A percentile compares a stretch with the other conserved stretches of the same genome.
Evolutionary conservation across 2,797 vertebrate species (phyloP).

Genomic region (Poeciliopsis turneri): DNA sequence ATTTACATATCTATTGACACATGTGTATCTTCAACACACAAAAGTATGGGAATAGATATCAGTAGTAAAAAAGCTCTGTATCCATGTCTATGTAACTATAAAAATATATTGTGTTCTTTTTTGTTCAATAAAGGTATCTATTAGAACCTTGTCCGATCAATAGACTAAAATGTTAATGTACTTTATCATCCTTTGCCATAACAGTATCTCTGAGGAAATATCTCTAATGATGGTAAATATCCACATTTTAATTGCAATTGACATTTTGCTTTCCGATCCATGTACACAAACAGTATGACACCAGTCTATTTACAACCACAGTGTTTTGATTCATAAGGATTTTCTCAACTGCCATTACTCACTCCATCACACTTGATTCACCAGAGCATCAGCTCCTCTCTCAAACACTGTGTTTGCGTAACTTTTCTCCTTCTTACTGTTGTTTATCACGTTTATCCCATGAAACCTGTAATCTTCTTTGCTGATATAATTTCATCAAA

Average conservation of each 20-base stretch:
- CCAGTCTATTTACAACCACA: not conserved
- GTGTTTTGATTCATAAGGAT: not conserved
- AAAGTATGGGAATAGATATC: not conserved
- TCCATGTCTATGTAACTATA: not conserved
- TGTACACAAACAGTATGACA: not conserved
- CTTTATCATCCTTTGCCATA: not conserved
- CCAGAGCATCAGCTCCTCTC: not conserved
- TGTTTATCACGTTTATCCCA: conserved; percentile 15
- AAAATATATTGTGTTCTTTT: no score
- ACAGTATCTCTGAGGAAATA: not conserved
- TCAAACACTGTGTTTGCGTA: not conserved
- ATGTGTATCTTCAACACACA: not conserved
- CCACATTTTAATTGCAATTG: not conserved
- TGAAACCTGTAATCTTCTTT: not conserved
- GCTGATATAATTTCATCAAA: not conserved
- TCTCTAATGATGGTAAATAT: not conserved
- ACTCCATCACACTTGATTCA: not conserved
- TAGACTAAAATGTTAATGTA: not conserved
- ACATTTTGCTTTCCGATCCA: not conserved
- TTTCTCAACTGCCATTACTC: not conserved
- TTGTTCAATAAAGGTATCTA: not conserved
- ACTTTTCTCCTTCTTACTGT: not conserved
- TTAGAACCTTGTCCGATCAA: not conserved
- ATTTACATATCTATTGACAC: no score
- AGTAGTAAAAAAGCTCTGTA: not conserved